Conservation (phyloP, 2,888 invertebrate genomes). For the Trichopria drosophilae region DNA sequence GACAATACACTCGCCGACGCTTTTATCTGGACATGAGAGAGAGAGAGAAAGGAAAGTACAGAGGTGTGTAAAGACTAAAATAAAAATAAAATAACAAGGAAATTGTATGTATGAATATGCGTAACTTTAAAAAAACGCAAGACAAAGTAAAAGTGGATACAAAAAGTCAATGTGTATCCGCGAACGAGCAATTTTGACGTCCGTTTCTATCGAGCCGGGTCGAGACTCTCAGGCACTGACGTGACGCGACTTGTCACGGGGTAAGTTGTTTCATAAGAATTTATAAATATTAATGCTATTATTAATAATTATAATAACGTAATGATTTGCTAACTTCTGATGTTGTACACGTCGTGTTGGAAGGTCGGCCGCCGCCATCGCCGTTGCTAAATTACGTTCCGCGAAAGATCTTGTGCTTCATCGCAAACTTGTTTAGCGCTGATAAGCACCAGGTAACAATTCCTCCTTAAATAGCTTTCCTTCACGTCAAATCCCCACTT, state of each 20-base stretch:
- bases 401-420: neutral
- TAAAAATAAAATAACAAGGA: too few species aligned
- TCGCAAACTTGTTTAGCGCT: conserved; percentile 35
- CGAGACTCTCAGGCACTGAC: conserved; percentile 40
- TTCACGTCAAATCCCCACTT: too few species aligned
- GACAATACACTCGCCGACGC: neutral
- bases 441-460: conserved; percentile 27
- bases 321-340: conserved; percentile 52
- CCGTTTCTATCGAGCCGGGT: conserved; percentile 38
- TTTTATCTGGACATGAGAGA: neutral
- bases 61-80: too few species aligned
- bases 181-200: conserved; percentile 6
- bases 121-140: too few species aligned
- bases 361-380: conserved; percentile 1
- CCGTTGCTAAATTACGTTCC: conserved; percentile 3
- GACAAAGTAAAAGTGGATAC: too few species aligned
- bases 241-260: too few species aligned
- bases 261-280: too few species aligned
- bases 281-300: conserved; percentile 27
- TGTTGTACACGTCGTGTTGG: conserved; percentile 24
- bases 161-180: too few species aligned
- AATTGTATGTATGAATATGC: too few species aligned
- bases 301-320: conserved; percentile 39
- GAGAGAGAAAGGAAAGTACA: too few species aligned
- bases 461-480: too few species aligned